Evolutionary conservation across 2,113 vertebrate species (phyloP).

Genomic region (Osmerus eperlanus): DNA sequence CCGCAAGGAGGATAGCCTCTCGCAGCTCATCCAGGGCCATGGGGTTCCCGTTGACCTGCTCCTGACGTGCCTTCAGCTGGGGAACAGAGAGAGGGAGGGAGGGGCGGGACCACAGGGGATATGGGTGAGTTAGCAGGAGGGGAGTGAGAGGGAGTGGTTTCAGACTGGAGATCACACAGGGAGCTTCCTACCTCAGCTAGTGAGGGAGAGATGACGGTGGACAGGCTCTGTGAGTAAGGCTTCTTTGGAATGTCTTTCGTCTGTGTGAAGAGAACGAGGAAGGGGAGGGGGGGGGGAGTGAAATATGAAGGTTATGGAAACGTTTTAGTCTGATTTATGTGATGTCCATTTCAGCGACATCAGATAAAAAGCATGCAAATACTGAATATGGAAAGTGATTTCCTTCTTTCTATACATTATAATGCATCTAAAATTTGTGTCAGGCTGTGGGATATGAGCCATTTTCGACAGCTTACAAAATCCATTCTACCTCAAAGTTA

Average conservation of each 20-base stretch:
- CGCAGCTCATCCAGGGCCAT: constrained; percentile 88
- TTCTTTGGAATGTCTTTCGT: constrained; percentile 87
- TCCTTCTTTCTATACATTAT: too few species aligned
- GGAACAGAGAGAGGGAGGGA: neutral
- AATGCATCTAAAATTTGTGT: too few species aligned
- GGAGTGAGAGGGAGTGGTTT: neutral
- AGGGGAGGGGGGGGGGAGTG: too few species aligned
- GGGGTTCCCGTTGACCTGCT: constrained; percentile 82
- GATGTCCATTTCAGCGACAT: too few species aligned
- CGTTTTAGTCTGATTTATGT: too few species aligned
- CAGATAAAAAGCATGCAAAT: too few species aligned
- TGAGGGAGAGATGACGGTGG: constrained; percentile 90
- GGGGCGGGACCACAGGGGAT: neutral
- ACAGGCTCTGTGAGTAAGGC: constrained; percentile 90
- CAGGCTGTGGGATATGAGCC: too few species aligned
- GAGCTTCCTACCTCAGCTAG: constrained; percentile 84
- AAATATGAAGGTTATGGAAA: neutral
- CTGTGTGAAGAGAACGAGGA: constrained; percentile 46
- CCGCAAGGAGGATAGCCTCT: constrained; percentile 88
- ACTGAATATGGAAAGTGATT: too few species aligned
- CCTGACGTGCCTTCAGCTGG: constrained; percentile 87
- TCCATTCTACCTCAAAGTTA: too few species aligned
- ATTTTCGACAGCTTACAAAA: too few species aligned
- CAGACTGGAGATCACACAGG: neutral
- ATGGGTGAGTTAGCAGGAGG: neutral